A percentile compares a stretch with the other conserved stretches of the same genome.
These are phyloP conservation scores for Iphiclides podalirius DNA, from an alignment of 2,888 invertebrate genomes.

Conservation along the genomic window DNA sequence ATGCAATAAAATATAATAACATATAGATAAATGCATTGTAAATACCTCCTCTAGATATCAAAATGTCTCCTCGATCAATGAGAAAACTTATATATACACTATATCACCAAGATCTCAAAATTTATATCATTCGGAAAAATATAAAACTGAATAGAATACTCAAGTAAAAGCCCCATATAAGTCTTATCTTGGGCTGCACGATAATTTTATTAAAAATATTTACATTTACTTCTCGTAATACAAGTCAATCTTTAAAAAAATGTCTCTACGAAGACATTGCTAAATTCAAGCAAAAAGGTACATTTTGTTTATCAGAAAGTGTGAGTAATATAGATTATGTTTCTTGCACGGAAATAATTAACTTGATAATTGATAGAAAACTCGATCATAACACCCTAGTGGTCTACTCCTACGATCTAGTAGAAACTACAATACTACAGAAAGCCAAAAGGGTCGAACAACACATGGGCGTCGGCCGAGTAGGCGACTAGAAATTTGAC, in stretches of 20 bases:
- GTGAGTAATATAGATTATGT: constrained; percentile 73
- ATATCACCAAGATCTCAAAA: constrained; percentile 61
- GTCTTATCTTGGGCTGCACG: constrained; percentile 67
- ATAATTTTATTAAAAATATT: constrained; percentile 66
- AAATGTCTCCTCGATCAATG: constrained; percentile 58
- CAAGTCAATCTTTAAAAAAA: constrained; percentile 69
- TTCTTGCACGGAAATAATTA: constrained; percentile 77
- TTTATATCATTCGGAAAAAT: constrained; percentile 64
- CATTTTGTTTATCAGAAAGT: constrained; percentile 64
- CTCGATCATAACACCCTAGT: constrained; percentile 77
- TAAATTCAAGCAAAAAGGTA: constrained; percentile 75
- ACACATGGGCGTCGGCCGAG: constrained; percentile 58
- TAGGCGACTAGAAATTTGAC: constrained; percentile 43
- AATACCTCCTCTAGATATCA: constrained; percentile 69
- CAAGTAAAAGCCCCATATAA: constrained; percentile 70
- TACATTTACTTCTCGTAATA: constrained; percentile 71
- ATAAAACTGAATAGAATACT: constrained; percentile 59
- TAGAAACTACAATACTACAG: constrained; percentile 76
- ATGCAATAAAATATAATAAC: constrained; percentile 80
- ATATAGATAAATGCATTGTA: constrained; percentile 78
- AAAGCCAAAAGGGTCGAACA: constrained; percentile 78
- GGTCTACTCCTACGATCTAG: constrained; percentile 78
- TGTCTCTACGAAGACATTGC: constrained; percentile 77
- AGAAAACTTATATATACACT: constrained; percentile 58
- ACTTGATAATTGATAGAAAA: constrained; percentile 76